Evolutionary conservation across 92 coral and sea anemone species (phyloP).

Genomic region (Zoanthus sansibaricus): DNA sequence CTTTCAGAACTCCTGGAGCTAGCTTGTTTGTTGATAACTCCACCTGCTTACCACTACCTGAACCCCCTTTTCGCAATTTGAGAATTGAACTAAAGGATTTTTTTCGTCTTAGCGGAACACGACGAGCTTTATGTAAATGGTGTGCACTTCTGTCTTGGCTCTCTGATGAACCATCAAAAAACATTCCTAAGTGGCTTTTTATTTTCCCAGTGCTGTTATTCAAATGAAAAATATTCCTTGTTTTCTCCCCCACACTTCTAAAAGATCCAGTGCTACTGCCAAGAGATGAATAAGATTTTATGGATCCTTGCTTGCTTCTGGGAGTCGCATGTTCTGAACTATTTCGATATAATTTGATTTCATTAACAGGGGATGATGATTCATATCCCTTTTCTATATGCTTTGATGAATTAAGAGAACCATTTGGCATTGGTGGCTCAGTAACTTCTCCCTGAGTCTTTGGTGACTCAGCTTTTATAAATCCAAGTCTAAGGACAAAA

Average conservation of each 20-base stretch:
- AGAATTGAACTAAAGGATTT: constrained; percentile 87
- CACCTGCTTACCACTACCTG: constrained; percentile 57
- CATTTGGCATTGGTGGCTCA: constrained; percentile 31
- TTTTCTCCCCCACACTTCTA: constrained; percentile 62
- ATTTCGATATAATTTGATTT: not conserved
- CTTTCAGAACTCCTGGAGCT: constrained; percentile 96
- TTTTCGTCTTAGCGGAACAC: constrained; percentile 72
- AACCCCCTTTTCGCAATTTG: constrained; percentile 66
- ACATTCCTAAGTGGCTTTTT: constrained; percentile 73
- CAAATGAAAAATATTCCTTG: constrained; percentile 67
- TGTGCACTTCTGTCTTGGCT: constrained; percentile 75
- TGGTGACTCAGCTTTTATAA: constrained; percentile 42
- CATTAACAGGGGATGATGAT: constrained; percentile 24
- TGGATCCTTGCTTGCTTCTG: constrained; percentile 37
- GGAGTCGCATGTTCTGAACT: not conserved
- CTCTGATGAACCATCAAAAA: constrained; percentile 72
- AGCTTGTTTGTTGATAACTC: constrained; percentile 94
- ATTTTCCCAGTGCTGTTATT: constrained; percentile 66
- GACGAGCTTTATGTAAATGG: constrained; percentile 73
- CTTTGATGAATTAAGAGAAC: constrained; percentile 48
- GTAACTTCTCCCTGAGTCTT: constrained; percentile 17
- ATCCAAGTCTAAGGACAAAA: constrained; percentile 86
- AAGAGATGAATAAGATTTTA: constrained; percentile 22
- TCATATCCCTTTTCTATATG: not conserved
- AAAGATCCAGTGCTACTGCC: constrained; percentile 62